Percentiles rank a stretch among this genome's conserved stretches.
phyloP scores from a whole-genome alignment of 2,888 invertebrate species.

The Napeogenes inachia region DNA sequence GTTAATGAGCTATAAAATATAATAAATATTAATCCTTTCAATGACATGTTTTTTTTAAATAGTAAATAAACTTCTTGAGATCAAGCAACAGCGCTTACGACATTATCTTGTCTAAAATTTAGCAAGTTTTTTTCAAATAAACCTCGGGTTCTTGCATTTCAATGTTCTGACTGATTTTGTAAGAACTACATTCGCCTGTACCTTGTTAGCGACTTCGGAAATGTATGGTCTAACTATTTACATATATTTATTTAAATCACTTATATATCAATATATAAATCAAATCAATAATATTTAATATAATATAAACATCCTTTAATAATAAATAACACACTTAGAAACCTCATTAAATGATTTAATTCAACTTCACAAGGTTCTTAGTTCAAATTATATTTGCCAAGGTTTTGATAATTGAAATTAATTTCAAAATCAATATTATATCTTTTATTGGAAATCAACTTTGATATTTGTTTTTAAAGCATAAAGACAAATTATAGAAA shows the following conservation, averaged over 20 bases:
- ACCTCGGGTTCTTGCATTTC: constrained; percentile 19
- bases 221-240: constrained; percentile 7
- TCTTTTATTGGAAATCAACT: no score
- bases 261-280: neutral
- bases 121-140: constrained; percentile 27
- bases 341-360: no score
- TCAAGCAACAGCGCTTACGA: constrained; percentile 9
- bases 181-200: constrained; percentile 23
- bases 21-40: neutral
- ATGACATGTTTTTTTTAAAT: neutral
- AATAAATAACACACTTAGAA: no score
- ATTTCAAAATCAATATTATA: no score
- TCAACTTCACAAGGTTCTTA: no score
- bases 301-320: no score
- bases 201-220: constrained; percentile 9
- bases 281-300: neutral
- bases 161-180: constrained; percentile 21
- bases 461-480: no score
- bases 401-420: no score
- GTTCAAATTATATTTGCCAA: no score
- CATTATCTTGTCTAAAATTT: constrained; percentile 20
- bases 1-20: no score
- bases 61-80: constrained; percentile 1
- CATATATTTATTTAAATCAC: neutral
- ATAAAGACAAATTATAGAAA: no score